phyloP scores from a whole-genome alignment of 64 coral and sea anemone genomes.

The Acropora yongei region DNA sequence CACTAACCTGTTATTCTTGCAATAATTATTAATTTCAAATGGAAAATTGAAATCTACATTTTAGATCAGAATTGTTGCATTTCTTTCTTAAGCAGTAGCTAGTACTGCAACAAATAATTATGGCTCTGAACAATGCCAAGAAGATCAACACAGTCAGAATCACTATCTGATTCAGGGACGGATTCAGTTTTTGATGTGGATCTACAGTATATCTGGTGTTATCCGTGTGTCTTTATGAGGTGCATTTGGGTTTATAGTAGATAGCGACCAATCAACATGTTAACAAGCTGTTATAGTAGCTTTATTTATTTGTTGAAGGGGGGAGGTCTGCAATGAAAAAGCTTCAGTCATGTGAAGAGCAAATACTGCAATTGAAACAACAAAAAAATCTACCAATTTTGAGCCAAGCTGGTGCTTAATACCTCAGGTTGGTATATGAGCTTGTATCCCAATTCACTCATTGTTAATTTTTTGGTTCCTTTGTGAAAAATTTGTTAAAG shows the following conservation, averaged over 20 bases:
- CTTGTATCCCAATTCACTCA: no score
- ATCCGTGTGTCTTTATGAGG: slow-evolving; percentile 22
- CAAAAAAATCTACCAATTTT: no score
- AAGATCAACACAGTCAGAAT: slow-evolving; percentile 36
- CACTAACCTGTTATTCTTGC: slow-evolving; percentile 1
- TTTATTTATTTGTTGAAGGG: neutral
- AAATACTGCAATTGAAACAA: no score
- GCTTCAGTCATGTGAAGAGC: no score
- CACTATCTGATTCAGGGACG: slow-evolving; percentile 13
- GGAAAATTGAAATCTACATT: slow-evolving; percentile 39
- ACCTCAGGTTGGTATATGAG: no score
- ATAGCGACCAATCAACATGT: slow-evolving; percentile 55
- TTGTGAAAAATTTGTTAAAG: no score
- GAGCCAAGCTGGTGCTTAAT: no score
- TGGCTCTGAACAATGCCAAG: slow-evolving; percentile 19
- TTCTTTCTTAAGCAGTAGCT: slow-evolving; percentile 29
- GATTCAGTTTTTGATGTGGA: slow-evolving; percentile 34
- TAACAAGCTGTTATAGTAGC: slow-evolving; percentile 27
- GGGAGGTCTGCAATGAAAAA: no score
- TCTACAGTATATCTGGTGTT: neutral
- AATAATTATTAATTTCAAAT: slow-evolving; percentile 28
- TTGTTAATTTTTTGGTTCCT: no score
- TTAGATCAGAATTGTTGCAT: neutral
- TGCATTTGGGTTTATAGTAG: slow-evolving; percentile 37
- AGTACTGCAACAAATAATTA: slow-evolving; percentile 16